phyloP scores from a whole-genome alignment of 2,888 invertebrate species.

The Tenthredo livida region DNA sequence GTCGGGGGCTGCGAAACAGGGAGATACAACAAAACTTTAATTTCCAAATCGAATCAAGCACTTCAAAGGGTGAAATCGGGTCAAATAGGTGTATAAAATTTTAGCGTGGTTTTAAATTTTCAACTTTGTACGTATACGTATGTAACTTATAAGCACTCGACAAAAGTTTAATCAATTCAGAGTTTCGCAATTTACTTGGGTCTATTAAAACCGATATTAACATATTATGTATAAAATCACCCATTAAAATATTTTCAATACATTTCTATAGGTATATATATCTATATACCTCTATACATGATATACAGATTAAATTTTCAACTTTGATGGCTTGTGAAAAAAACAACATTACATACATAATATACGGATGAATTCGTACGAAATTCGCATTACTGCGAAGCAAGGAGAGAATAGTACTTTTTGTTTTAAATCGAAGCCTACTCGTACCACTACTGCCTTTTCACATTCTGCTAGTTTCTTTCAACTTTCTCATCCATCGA shows the following conservation, averaged over 20 bases:
- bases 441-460: not conserved
- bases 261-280: not conserved
- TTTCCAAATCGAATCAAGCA: slow-evolving; percentile 70
- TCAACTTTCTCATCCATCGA: not conserved
- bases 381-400: not conserved
- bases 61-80: slow-evolving; percentile 59
- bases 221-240: not conserved
- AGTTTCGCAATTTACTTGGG: slow-evolving; percentile 3
- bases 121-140: not conserved
- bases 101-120: slow-evolving; percentile 13
- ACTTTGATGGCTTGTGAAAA: not conserved
- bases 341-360: not conserved
- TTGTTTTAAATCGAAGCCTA: not conserved
- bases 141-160: not conserved
- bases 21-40: slow-evolving; percentile 78
- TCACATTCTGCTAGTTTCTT: not conserved
- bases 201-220: not conserved
- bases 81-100: slow-evolving; percentile 14
- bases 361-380: not conserved
- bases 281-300: not conserved
- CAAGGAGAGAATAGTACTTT: not conserved
- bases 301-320: not conserved
- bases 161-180: not conserved
- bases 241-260: not conserved
- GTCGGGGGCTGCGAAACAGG: slow-evolving; percentile 89